Conservation (phyloP, 2,888 invertebrate genomes). For the Epiblema foenella region DNA sequence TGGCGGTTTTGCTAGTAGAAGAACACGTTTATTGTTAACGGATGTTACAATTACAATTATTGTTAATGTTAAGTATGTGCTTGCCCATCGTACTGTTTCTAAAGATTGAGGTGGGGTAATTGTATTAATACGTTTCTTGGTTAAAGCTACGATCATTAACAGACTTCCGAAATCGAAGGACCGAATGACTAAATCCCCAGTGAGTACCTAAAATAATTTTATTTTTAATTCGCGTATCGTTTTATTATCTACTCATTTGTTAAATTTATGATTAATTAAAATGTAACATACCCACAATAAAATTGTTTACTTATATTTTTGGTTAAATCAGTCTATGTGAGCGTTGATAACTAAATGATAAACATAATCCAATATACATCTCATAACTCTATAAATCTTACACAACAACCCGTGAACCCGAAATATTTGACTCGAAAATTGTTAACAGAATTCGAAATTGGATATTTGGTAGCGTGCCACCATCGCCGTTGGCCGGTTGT, state of each 20-base stretch:
- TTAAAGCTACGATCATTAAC: neutral
- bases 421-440: conserved; percentile 33
- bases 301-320: neutral
- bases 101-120: neutral
- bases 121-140: neutral
- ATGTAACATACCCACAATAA: no score
- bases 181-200: neutral
- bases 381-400: neutral
- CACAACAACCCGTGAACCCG: conserved; percentile 10
- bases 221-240: no score
- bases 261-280: no score
- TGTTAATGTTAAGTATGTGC: no score
- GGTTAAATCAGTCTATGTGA: neutral
- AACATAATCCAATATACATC: neutral
- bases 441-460: conserved; percentile 41
- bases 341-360: neutral
- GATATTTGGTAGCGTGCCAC: conserved; percentile 41
- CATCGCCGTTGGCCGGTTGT: neutral
- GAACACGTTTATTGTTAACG: neutral
- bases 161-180: neutral
- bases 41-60: neutral
- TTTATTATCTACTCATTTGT: neutral
- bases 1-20: neutral
- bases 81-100: neutral
- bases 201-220: no score